phyloP scores from a whole-genome alignment of 1,140 invertebrate genomes.

The Elysia chlorotica region DNA sequence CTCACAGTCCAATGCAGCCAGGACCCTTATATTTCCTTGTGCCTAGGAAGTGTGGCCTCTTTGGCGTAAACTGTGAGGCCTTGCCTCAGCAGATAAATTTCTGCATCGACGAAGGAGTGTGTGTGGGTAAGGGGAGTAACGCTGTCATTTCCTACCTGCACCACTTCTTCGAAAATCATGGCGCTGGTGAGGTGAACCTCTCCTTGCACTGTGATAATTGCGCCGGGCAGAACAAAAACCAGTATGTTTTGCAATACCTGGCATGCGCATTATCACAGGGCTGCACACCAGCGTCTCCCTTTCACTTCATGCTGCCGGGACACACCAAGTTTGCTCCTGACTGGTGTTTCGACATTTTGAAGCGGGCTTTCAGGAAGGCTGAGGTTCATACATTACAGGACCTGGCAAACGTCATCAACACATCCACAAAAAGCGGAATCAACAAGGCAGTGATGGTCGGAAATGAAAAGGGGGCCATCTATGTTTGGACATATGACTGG shows the following conservation, averaged over 20 bases:
- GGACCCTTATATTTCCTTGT: constrained; percentile 35
- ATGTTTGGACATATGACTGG: constrained; percentile 32
- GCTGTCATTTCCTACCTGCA: constrained; percentile 37
- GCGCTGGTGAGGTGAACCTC: constrained; percentile 32
- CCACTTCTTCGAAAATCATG: constrained; percentile 34
- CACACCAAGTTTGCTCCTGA: constrained; percentile 48
- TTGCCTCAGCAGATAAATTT: constrained; percentile 32
- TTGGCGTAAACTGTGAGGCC: constrained; percentile 35
- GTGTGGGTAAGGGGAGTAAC: constrained; percentile 33
- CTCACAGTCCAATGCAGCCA: constrained; percentile 29
- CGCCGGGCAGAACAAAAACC: constrained; percentile 41
- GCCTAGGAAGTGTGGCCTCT: constrained; percentile 36
- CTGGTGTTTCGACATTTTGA: constrained; percentile 43
- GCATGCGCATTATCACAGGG: constrained; percentile 30
- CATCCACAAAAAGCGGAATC: constrained; percentile 11
- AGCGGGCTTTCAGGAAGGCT: constrained; percentile 24
- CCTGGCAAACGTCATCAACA: constrained; percentile 18
- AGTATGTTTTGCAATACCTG: constrained; percentile 33
- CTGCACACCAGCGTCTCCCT: constrained; percentile 15
- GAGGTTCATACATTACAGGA: constrained; percentile 24
- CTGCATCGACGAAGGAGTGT: constrained; percentile 30
- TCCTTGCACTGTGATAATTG: constrained; percentile 37
- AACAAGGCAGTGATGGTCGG: constrained; percentile 29
- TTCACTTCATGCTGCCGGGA: constrained; percentile 35
- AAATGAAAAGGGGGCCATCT: constrained; percentile 20